Conservation (phyloP, 1,140 invertebrate genomes). For the Formica selysi region DNA sequence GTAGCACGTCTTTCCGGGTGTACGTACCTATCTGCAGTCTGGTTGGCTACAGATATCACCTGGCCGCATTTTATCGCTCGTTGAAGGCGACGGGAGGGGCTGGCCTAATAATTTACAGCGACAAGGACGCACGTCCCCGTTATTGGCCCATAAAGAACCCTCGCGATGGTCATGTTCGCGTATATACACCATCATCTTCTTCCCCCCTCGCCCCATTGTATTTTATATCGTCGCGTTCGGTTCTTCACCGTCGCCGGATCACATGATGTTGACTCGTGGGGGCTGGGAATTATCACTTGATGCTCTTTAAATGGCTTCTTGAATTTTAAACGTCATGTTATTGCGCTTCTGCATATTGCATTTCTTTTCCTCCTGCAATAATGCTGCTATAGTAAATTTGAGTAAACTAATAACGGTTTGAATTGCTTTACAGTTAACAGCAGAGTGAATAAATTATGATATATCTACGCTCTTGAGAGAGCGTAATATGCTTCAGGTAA, state of each 20-base stretch:
- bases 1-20: slow-evolving; percentile 26
- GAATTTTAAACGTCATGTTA: slow-evolving; percentile 1
- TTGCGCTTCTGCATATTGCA: background rate
- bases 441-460: background rate
- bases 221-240: slow-evolving; percentile 52
- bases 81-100: slow-evolving; percentile 36
- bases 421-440: background rate
- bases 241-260: background rate
- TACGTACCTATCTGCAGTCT: background rate
- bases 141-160: slow-evolving; percentile 83
- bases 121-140: slow-evolving; percentile 79
- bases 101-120: slow-evolving; percentile 82
- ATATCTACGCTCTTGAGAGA: background rate
- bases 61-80: slow-evolving; percentile 66
- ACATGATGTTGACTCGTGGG: background rate
- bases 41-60: slow-evolving; percentile 55
- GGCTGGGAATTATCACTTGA: background rate
- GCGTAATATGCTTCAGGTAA: background rate
- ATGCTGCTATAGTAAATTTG: background rate
- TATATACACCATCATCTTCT: slow-evolving; percentile 23
- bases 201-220: background rate
- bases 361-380: background rate
- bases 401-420: background rate
- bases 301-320: background rate
- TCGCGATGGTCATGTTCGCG: slow-evolving; percentile 35